Evolutionary conservation across 2,797 vertebrate genomes (phyloP), one percentile per base, ranked within the genome.

Genomic region (Pelodytes ibericus): DNA sequence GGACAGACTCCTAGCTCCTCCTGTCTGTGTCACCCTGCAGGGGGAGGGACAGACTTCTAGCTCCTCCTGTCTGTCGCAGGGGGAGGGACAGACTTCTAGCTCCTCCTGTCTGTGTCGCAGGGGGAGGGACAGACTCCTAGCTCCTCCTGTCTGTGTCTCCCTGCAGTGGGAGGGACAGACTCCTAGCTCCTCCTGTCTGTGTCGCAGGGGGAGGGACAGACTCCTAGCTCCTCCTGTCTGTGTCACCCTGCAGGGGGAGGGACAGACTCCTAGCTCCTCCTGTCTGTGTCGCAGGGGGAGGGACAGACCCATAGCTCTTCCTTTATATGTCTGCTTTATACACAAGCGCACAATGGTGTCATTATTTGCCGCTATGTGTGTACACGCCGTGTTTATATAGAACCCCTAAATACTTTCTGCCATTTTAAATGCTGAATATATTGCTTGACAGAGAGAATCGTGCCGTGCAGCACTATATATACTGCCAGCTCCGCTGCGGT

Each of bases 161-260:
- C 64, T 49, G 39, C 39, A 65, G 62, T 39, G 18, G 25, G 26
- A 2, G 26, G 25, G 26, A 1, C 33, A 36, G 33, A 36, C 33
- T 53, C 64, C 29, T 22, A 31, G 66, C 30, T 33, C 22, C 11
- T 24, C n/a, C 44, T 39, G 3, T 30, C 18, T 30, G 27, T 51
- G 29, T 69, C 30, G 22, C 30, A 57, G 49, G 49, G 22, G 47
- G 27, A n/a, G 41, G 27, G 44, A 41, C 25, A n/a, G 25, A 36
- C 18, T 51, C 64, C 20, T 8, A 51, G 64, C 64, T 49, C 27
- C 9, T 6, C 20, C 27, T 31, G 15, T 30, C 16, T 53, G 27
- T 67, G n/a, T 66, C 64, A 49, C 64, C 64, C 44, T 67, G 47
- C 27, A 67, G 64, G 26, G 25, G 44, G 64, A 27, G 11, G 47